Percentiles rank a stretch among this genome's conserved stretches.
These are phyloP conservation scores for Odontothrips loti DNA, from an alignment of 2,888 invertebrate species.

Conservation along the genomic window DNA sequence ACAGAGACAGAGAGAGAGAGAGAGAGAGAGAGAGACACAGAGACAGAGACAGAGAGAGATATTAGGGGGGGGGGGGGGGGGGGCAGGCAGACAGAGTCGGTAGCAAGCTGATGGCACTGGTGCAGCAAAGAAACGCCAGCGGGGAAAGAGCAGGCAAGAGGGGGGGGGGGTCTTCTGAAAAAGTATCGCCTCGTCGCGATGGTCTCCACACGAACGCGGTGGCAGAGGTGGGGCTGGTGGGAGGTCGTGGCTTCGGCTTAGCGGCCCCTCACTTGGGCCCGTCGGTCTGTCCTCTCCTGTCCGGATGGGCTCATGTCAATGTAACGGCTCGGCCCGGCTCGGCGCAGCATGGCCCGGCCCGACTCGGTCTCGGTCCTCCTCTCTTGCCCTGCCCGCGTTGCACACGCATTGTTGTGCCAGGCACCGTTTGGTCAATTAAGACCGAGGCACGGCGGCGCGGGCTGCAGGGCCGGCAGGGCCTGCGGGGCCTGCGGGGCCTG, in stretches of 20 bases:
- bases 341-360: background rate
- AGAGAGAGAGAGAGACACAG: too few species aligned
- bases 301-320: background rate
- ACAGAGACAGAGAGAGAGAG: too few species aligned
- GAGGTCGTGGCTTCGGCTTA: background rate
- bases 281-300: too few species aligned
- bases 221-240: background rate
- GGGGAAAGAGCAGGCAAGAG: too few species aligned
- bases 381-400: background rate
- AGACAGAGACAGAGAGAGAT: too few species aligned
- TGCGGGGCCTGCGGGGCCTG: background rate
- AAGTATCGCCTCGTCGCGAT: too few species aligned
- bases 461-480: too few species aligned
- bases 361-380: background rate
- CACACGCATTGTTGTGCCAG: conserved; percentile 18
- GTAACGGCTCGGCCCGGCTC: background rate
- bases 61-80: too few species aligned
- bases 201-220: too few species aligned
- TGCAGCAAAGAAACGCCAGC: too few species aligned
- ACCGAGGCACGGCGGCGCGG: background rate
- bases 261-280: background rate
- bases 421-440: conserved; percentile 23
- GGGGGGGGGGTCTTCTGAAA: too few species aligned
- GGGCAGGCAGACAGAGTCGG: conserved; percentile 42
- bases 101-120: conserved; percentile 28